phyloP scores from a whole-genome alignment of 1,140 invertebrate genomes.

The Penaeus indicus region DNA sequence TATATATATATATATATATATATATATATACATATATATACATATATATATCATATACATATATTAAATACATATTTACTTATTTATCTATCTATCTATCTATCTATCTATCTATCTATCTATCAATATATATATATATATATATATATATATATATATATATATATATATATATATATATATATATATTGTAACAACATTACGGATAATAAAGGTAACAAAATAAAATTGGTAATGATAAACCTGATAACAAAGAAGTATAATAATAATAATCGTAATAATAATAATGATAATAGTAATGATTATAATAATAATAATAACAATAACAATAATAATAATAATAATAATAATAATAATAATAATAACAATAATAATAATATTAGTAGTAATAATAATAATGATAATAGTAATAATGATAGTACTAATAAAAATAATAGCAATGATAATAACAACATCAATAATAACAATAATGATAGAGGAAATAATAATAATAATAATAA shows the following conservation, averaged over 20 bases:
- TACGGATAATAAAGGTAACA: too few relatives aligned
- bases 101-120: too few relatives aligned
- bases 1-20: background rate
- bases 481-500: background rate
- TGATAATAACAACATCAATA: background rate
- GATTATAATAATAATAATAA: background rate
- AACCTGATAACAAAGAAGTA: background rate
- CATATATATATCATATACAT: background rate
- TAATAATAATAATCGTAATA: background rate
- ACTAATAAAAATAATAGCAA: background rate
- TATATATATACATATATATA: too few relatives aligned
- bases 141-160: constrained; percentile 23
- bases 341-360: background rate
- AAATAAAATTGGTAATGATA: too few relatives aligned
- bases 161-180: background rate
- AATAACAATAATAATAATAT: background rate
- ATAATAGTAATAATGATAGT: background rate
- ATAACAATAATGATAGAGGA: too few relatives aligned
- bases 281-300: background rate
- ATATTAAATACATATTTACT: background rate
- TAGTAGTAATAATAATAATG: background rate
- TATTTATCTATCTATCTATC: background rate
- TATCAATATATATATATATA: background rate
- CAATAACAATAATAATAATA: background rate
- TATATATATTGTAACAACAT: too few relatives aligned